These are phyloP conservation scores for Naja naja DNA, from an alignment of 2,113 vertebrate genomes.

Conservation along the genomic window DNA sequence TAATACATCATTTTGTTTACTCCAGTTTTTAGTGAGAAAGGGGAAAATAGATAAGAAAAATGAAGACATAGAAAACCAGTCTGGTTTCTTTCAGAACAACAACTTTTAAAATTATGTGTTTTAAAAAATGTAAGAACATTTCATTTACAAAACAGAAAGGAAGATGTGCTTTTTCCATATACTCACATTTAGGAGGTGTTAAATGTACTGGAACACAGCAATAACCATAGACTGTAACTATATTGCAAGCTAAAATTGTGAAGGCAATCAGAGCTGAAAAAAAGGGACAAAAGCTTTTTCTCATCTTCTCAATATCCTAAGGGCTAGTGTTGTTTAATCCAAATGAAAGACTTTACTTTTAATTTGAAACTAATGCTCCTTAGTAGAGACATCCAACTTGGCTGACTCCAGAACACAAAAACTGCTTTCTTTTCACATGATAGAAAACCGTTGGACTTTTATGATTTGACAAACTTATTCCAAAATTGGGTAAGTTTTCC, in stretches of 20 bases:
- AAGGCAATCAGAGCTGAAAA: conserved; percentile 17
- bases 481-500: background rate
- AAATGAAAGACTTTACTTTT: background rate
- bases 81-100: conserved; percentile 16
- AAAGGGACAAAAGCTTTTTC: background rate
- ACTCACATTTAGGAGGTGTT: conserved; percentile 28
- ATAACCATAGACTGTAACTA: conserved; percentile 38
- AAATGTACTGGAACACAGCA: conserved; percentile 28
- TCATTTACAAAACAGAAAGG: conserved; percentile 37
- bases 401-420: background rate
- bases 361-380: conserved; percentile 20
- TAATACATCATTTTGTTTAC: conserved; percentile 7
- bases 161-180: conserved; percentile 34
- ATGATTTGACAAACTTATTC: background rate
- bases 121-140: conserved; percentile 36
- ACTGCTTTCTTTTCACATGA: conserved; percentile 4
- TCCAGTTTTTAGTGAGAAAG: background rate
- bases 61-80: conserved; percentile 18
- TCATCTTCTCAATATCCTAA: background rate
- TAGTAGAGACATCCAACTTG: background rate
- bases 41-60: background rate
- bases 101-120: conserved; percentile 24
- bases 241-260: conserved; percentile 8
- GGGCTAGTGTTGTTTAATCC: background rate
- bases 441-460: background rate